Base-by-base conservation (phyloP, 2,113 vertebrate genomes). In the Mirza zaza region DNA sequence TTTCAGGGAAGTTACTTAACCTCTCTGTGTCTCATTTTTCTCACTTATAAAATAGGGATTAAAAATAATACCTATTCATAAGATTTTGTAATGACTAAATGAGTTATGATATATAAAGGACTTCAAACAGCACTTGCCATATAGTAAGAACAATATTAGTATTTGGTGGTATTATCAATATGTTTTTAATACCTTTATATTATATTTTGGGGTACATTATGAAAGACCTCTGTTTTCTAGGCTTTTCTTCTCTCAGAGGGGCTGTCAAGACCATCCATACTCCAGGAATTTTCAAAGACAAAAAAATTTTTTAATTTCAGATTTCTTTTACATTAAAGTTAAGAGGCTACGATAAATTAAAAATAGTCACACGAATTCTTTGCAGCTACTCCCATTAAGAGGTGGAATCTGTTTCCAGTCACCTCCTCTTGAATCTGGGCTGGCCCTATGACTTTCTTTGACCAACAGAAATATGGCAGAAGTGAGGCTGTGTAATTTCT, bases 231-330 rank as follows among this genome's bases (percentile, higher is more conserved):
- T 25, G 3, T 45, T 92, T 94, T 80, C 48, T 11, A 86, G 55
- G 73, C 29, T 85, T 85, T 25, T 85, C 15, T 27, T 70, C 80
- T 86, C 76, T 88, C 48, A 81, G 61, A 52, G 50, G 17, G n/a
- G 55, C 42, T 75, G 55, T 73, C 13, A 77, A 48, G 3, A 87
- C 71, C 34, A 52, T 84, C 34, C 29, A 20, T 79, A 68, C 34
- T 68, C 7, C 50, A 86, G 15, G 36, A 70, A 9, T 80, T 25
- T 73, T 91, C 82, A 86, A 96, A 95, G 39, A 36, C 42, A 91
- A 97, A 96, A 73, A 80, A 61, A 55, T 94, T 94, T 73, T 79
- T 55, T 32, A 97, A 90, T 39, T 94, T 94, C 12, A 48, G 29
- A 50, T 73, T 89, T 68, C 17, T 90, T 91, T 97, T n/a, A 61